A percentile compares a stretch with the other conserved stretches of the same genome.
Conservation (phyloP, 2,888 invertebrate genomes). For the Callimorpha dominula region DNA sequence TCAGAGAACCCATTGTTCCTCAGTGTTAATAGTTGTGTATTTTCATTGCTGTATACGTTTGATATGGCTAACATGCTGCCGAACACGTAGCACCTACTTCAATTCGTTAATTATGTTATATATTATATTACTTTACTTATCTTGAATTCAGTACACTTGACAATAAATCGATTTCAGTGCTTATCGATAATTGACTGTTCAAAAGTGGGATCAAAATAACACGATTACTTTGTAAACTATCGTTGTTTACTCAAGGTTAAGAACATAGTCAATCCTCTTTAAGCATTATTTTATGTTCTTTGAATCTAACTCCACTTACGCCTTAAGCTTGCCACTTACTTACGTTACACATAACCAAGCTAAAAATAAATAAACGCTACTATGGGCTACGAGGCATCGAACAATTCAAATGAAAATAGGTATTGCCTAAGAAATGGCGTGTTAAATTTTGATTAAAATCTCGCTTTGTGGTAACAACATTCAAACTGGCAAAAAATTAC, state of each 20-base stretch:
- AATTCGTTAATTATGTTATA: constrained; percentile 11
- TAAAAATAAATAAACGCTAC: no score
- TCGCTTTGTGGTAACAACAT: background rate
- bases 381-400: no score
- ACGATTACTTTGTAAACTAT: background rate
- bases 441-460: background rate
- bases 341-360: no score
- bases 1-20: constrained; percentile 70
- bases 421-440: background rate
- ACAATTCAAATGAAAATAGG: background rate
- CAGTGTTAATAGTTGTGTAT: constrained; percentile 42
- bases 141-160: constrained; percentile 29
- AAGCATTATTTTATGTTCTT: background rate
- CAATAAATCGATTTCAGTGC: constrained; percentile 27
- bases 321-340: no score
- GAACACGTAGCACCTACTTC: constrained; percentile 64
- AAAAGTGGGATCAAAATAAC: background rate
- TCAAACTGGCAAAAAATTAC: background rate
- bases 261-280: background rate
- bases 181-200: constrained; percentile 9
- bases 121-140: constrained; percentile 31
- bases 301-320: background rate
- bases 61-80: constrained; percentile 61
- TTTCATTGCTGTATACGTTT: constrained; percentile 53
- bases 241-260: background rate